phyloP scores from a whole-genome alignment of 2,113 vertebrate species.

The Melanocharis versteri region DNA sequence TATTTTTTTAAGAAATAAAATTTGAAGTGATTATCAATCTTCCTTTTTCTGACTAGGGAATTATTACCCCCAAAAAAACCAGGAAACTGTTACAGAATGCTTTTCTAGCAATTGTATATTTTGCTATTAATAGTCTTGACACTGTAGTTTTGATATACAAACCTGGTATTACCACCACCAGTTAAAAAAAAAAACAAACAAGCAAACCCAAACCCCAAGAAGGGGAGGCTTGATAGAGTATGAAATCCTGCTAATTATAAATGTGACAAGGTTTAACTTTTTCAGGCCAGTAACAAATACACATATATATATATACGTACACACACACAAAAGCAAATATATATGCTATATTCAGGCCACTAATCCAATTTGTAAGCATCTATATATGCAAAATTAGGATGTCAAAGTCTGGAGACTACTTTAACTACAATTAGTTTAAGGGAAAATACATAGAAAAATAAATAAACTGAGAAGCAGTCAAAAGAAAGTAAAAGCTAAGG shows the following conservation, averaged over 20 bases:
- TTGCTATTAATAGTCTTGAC: background rate
- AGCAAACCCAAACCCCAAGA: background rate
- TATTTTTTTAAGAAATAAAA: background rate
- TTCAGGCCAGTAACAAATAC: background rate
- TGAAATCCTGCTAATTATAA: background rate
- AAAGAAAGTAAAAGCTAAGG: background rate
- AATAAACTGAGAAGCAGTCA: background rate
- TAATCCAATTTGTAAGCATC: background rate
- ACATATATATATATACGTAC: background rate
- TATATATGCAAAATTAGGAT: background rate
- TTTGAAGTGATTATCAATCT: background rate
- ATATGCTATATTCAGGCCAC: background rate
- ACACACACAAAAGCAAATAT: rapidly evolving
- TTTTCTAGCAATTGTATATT: background rate
- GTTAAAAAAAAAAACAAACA: background rate
- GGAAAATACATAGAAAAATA: background rate
- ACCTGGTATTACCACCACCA: background rate
- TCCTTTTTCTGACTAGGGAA: background rate
- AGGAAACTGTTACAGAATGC: background rate
- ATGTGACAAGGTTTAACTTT: background rate
- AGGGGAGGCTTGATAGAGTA: background rate
- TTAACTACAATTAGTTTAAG: background rate
- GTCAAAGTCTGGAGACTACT: background rate
- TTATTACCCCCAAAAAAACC: background rate
- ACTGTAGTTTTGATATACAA: background rate